Percentiles rank a stretch among this genome's conserved stretches.
These are phyloP conservation scores for Heterodera carotae DNA, from an alignment of 1,140 invertebrate species.

Conservation along the genomic window DNA sequence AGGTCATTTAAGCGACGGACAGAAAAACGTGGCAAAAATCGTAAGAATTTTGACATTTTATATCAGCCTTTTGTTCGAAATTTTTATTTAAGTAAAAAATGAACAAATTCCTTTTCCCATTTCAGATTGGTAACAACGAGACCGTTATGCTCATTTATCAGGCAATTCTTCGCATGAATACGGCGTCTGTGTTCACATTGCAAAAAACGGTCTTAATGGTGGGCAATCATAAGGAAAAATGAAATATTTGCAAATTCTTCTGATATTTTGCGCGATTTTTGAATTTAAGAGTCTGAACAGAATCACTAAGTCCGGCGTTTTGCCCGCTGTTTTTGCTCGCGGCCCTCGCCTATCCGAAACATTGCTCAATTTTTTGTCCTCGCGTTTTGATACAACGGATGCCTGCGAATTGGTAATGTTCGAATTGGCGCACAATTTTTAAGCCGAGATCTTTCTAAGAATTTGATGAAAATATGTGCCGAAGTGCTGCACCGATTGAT, in stretches of 20 bases:
- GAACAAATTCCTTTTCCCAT: not conserved
- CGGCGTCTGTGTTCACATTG: not conserved
- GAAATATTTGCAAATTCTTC: not conserved
- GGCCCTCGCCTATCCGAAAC: conserved; percentile 13
- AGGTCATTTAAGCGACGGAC: not conserved
- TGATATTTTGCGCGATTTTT: too few species aligned
- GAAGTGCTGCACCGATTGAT: conserved; percentile 24
- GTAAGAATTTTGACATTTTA: too few species aligned
- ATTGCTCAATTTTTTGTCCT: conserved; percentile 22
- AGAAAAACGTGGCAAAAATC: not conserved
- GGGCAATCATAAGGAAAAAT: not conserved
- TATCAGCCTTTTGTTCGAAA: too few species aligned
- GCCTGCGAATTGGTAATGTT: not conserved
- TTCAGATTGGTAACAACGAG: conserved; percentile 4
- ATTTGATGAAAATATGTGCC: conserved; percentile 14
- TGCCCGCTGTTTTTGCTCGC: not conserved
- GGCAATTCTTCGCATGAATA: not conserved
- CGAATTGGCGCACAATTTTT: not conserved
- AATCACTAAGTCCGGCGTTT: conserved; percentile 6
- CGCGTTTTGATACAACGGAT: not conserved
- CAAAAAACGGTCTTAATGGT: not conserved
- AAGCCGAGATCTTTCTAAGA: not conserved
- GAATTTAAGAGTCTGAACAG: conserved; percentile 9
- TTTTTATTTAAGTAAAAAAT: too few species aligned
- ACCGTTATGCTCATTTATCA: not conserved